Base-by-base conservation (phyloP, 2,113 vertebrate species). In the Oplegnathus fasciatus region DNA sequence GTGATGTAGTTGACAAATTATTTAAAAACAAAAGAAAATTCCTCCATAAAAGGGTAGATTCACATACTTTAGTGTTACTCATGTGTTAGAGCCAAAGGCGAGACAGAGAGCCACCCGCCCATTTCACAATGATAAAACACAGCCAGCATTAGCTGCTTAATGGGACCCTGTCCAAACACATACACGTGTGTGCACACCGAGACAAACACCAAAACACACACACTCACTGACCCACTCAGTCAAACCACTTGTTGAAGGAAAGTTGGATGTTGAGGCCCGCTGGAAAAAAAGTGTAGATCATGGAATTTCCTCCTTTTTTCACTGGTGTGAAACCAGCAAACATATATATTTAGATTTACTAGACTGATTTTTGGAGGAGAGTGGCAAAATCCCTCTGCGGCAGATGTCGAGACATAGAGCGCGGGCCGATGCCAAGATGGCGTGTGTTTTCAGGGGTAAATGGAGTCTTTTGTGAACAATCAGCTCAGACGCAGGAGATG, bases 381-480 rank as follows among this genome's bases (percentile, higher is more conserved):
- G 80, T 17, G 78, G 84, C 48, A 26, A 77, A 88, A 76, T 85
- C 77, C 78, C 69, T 86, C 37, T 15, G 81, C 88, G 82, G 77
- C 87, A 91, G 90, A 85, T 77, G 44, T 32, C 64, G 73, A 85
- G 83, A 78, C 83, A 44, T 46, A 7, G 78, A 75, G 81, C 1
- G 9, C 3, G 14, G 20, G 61, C 28, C 7, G 26, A 57, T 84
- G 86, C 93, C 89, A 92, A 88, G 78, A 88, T 84, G 86, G 72
- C 54, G 82, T 84, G 90, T 86, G 86, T 90, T 91, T 88, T 87
- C 82, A 67, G 68, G 80, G 32, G 74, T 94, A 93, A 95, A 95
- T 89, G 83, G 93, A 93, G 85, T 86, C 92, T 93, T 94, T 94
- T 94, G 90, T 94, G 90, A 93, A 87, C 91, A 91, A 92, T 95